Base-by-base conservation (phyloP, 2,888 invertebrate genomes). In the Philereme vetulata region DNA sequence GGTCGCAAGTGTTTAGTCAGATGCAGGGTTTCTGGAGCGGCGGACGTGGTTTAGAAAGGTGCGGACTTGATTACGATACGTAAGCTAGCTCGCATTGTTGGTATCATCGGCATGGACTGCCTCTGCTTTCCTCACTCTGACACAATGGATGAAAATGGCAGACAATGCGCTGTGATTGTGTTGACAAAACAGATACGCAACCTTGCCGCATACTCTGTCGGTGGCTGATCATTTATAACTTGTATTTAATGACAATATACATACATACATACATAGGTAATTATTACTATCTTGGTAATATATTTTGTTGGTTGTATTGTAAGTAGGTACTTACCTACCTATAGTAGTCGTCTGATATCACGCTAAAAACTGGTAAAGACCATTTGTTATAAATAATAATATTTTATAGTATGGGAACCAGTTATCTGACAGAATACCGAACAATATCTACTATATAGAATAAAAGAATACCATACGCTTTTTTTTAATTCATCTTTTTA, bases 111-210 rank as follows among this genome's bases (percentile, higher is more conserved):
- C 61, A 48, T 51, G 72, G 70, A 73, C 71, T n/a, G n/a, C n/a
- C n/a, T 70, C 71, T 67, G 64, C 70, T 78, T 83, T 82, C 82
- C 82, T 78, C 77, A 64, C 71, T 61, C 60, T 53, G 63, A 66
- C 66, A 82, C 84, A 85, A 84, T 84, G 75, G 73, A 61, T 67
- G 57, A 69, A 75, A 75, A 71, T 68, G 70, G 64, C 74, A 80
- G 75, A 85, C 82, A 84, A 85, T 80, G 76, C 67, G 64, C 67
- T 72, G 74, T 72, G 78, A 76, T 76, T 68, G 74, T 81, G 74
- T 80, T 80, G 82, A 78, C 77, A 73, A 80, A 84, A 81, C 74
- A 80, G 74, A 76, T 71, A 70, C 58, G 60, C 74, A 80, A 72
- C 83, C 82, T 84, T 80, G 81, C 68, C 66, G 77, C 71, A 65